Evolutionary conservation across 2,797 vertebrate species (phyloP).

Genomic region (Enteromius unitaeniatus): DNA sequence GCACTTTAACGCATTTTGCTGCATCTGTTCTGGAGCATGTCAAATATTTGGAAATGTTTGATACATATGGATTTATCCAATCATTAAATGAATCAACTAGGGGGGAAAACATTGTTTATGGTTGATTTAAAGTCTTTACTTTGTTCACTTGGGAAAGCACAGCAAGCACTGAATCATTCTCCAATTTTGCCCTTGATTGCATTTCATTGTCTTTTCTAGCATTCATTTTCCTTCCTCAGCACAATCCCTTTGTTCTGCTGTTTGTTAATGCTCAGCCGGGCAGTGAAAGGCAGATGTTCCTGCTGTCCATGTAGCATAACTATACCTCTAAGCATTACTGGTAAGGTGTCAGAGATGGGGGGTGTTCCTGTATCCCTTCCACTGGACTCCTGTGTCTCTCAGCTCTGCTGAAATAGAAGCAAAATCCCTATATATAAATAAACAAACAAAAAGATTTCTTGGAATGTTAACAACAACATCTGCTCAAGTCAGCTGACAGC

Average conservation of each 20-base stretch:
- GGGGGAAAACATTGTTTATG: slow-evolving; percentile 6
- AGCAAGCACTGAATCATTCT: slow-evolving; percentile 25
- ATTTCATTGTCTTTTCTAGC: slow-evolving; percentile 43
- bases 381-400: not conserved
- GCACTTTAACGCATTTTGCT: not conserved
- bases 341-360: slow-evolving; percentile 10
- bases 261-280: slow-evolving; percentile 15
- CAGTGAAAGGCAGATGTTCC: slow-evolving; percentile 55
- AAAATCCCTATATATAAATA: not conserved
- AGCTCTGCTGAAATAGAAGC: not conserved
- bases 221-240: not conserved
- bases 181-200: slow-evolving; percentile 56
- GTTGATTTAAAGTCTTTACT: slow-evolving; percentile 36
- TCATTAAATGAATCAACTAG: slow-evolving; percentile 17
- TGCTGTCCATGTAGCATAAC: slow-evolving; percentile 43
- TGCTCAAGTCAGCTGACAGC: not conserved
- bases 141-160: slow-evolving; percentile 6
- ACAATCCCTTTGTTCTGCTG: slow-evolving; percentile 20
- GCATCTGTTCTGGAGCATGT: slow-evolving; percentile 2
- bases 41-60: not conserved
- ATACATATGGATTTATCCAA: slow-evolving; percentile 26
- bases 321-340: slow-evolving; percentile 36
- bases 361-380: not conserved
- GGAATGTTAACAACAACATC: not conserved
- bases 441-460: not conserved